Evolutionary conservation across 2,888 invertebrate genomes (phyloP).

Genomic region (Pristionchus maxplancki): DNA sequence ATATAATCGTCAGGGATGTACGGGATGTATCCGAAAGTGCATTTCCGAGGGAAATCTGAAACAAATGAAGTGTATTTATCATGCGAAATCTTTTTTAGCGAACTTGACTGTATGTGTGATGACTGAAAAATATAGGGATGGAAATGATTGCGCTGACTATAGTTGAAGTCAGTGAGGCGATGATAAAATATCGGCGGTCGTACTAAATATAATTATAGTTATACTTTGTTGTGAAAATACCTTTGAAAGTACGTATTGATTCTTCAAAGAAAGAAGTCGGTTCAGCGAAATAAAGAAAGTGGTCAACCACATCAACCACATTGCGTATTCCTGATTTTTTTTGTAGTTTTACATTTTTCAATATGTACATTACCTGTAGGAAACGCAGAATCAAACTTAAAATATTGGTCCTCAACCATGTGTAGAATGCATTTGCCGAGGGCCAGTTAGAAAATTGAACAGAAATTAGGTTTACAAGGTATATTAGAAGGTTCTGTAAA

Average conservation of each 20-base stretch:
- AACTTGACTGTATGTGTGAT: background rate
- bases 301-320: background rate
- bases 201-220: background rate
- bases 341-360: background rate
- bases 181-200: background rate
- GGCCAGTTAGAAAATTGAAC: background rate
- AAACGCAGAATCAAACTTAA: background rate
- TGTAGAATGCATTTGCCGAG: background rate
- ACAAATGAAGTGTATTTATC: background rate
- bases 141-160: background rate
- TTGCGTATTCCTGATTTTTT: background rate
- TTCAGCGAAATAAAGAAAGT: background rate
- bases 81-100: too few species aligned
- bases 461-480: background rate
- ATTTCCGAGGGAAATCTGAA: background rate
- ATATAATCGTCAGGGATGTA: background rate
- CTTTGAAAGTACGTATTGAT: background rate
- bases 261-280: background rate
- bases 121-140: background rate
- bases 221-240: background rate
- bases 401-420: background rate
- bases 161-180: background rate
- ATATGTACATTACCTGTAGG: background rate
- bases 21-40: background rate
- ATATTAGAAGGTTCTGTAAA: background rate